Evolutionary conservation across 2,113 vertebrate genomes (phyloP).

Genomic region (Casuarius casuarius): DNA sequence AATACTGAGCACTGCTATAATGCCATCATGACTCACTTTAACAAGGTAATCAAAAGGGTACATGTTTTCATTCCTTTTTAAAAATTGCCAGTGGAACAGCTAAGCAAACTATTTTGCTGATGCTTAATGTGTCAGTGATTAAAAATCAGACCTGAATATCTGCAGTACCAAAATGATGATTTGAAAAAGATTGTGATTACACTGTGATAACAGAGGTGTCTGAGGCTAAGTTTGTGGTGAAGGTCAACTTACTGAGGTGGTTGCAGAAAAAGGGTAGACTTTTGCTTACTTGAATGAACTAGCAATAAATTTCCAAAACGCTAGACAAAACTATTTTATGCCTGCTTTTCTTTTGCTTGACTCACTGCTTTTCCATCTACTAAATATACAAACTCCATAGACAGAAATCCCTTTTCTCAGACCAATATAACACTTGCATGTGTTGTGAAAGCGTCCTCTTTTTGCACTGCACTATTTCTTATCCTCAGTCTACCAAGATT

Average conservation of each 20-base stretch:
- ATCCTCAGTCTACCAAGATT: neutral
- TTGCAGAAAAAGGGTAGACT: neutral
- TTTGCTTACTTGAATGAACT: neutral
- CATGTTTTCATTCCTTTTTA: slow-evolving; percentile 73
- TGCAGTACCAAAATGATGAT: slow-evolving; percentile 56
- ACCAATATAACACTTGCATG: rapidly evolving
- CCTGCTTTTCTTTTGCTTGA: neutral
- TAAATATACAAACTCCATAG: neutral
- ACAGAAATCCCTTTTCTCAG: neutral
- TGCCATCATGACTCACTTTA: slow-evolving; percentile 72
- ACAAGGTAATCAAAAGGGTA: slow-evolving; percentile 74
- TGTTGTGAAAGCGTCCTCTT: neutral
- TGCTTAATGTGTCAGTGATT: slow-evolving; percentile 70
- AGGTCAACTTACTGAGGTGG: slow-evolving; percentile 32
- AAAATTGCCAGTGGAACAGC: slow-evolving; percentile 57
- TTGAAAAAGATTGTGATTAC: slow-evolving; percentile 66
- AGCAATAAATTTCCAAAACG: neutral
- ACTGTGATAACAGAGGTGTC: slow-evolving; percentile 23
- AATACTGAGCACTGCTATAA: slow-evolving; percentile 55
- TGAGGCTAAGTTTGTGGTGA: slow-evolving; percentile 41
- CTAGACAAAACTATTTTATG: neutral
- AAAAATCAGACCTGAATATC: slow-evolving; percentile 70
- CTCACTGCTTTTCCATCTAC: neutral
- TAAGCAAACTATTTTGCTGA: slow-evolving; percentile 76
- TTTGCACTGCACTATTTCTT: neutral